Evolutionary conservation across 1,140 invertebrate species (phyloP).

Genomic region (Rhagoletis zephyria): DNA sequence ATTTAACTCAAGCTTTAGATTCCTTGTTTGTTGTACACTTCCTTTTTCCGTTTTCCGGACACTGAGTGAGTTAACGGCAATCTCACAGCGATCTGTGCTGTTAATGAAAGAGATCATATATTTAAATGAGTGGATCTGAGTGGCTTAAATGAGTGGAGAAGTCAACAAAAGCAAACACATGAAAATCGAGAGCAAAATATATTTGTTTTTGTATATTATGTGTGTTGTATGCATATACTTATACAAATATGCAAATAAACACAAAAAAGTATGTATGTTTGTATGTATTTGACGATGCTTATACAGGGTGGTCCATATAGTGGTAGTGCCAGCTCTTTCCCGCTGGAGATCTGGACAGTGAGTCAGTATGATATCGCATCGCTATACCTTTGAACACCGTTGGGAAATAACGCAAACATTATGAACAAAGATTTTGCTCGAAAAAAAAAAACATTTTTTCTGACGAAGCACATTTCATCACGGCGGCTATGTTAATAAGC

Average conservation of each 20-base stretch:
- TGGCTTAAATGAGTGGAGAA: neutral
- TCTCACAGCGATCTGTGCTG: neutral
- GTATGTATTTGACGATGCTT: neutral
- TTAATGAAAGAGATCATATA: neutral
- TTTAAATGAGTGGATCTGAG: neutral
- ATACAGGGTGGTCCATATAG: neutral
- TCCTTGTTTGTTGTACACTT: neutral
- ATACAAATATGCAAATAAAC: neutral
- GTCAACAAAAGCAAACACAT: neutral
- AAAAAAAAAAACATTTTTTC: too few relatives aligned
- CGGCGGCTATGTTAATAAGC: too few relatives aligned
- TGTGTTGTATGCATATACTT: too few relatives aligned
- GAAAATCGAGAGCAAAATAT: too few relatives aligned
- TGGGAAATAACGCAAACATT: too few relatives aligned
- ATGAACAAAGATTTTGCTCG: too few relatives aligned
- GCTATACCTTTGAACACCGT: too few relatives aligned
- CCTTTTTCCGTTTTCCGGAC: constrained; percentile 26
- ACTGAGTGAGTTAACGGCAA: neutral
- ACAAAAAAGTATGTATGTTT: neutral
- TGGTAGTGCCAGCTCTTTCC: too few relatives aligned
- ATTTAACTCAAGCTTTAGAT: neutral
- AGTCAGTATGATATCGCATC: too few relatives aligned
- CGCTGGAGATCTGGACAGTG: too few relatives aligned
- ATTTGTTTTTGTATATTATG: too few relatives aligned
- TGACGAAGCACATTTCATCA: too few relatives aligned